Evolutionary conservation across 2,113 vertebrate genomes (phyloP).

Genomic region (Brachyistius frenatus): DNA sequence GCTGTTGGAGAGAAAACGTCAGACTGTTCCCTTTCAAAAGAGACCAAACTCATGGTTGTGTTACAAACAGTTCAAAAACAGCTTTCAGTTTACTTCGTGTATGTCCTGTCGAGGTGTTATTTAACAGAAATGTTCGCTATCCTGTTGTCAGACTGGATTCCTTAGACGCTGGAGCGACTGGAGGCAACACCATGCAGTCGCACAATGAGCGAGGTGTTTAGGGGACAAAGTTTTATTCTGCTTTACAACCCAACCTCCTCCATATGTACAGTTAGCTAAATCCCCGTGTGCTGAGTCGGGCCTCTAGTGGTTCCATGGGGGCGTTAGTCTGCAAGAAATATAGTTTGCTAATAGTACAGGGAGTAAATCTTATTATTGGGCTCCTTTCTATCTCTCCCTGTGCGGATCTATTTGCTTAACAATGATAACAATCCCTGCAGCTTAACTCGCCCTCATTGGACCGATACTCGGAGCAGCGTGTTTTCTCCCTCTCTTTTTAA

Average conservation of each 20-base stretch:
- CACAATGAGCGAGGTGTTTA: constrained; percentile 5
- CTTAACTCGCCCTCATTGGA: constrained; percentile 56
- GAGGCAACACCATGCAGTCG: neutral
- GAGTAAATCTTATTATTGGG: constrained; percentile 62
- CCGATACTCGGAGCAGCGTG: constrained; percentile 39
- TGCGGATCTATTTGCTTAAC: constrained; percentile 75
- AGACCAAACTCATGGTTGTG: no score
- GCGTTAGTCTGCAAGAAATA: constrained; percentile 47
- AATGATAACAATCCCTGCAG: constrained; percentile 69
- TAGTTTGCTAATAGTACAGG: constrained; percentile 65
- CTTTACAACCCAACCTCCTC: neutral
- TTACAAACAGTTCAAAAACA: no score
- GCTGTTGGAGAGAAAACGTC: no score
- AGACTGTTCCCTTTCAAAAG: no score
- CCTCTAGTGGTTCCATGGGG: constrained; percentile 27
- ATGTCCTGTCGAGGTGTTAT: no score
- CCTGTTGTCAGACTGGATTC: no score
- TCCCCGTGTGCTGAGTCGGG: constrained; percentile 69
- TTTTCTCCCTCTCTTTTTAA: constrained; percentile 72
- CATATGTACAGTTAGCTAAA: constrained; percentile 58
- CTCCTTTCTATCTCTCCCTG: constrained; percentile 35
- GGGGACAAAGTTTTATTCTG: constrained; percentile 15
- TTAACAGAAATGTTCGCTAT: no score
- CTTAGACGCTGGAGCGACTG: no score
- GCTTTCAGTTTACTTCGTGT: no score